Conservation (phyloP, 2,888 invertebrate genomes). For the Prosapia bicincta region DNA sequence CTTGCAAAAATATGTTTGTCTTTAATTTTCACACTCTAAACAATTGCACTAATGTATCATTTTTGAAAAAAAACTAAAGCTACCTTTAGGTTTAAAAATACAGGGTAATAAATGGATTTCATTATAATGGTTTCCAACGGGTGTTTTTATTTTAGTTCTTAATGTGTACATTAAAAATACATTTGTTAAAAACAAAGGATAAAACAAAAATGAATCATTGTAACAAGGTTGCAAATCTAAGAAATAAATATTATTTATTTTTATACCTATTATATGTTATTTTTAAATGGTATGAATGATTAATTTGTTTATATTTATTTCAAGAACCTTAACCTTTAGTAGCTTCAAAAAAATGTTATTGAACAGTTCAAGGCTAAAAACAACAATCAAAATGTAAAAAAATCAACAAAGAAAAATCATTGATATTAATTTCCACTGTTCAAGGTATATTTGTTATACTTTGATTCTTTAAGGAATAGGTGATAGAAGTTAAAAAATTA, state of each 20-base stretch:
- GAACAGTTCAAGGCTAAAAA: too few species aligned
- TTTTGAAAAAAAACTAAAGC: conserved; percentile 20
- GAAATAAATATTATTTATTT: conserved; percentile 29
- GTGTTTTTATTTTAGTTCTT: not conserved
- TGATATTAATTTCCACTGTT: too few species aligned
- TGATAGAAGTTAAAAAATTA: too few species aligned
- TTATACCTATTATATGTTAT: conserved; percentile 25
- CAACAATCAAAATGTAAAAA: too few species aligned
- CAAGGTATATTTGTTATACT: too few species aligned
- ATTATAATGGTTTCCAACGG: conserved; percentile 3
- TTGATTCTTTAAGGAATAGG: too few species aligned
- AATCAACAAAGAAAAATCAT: too few species aligned
- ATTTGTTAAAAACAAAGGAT: conserved; percentile 20
- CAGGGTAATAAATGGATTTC: conserved; percentile 20
- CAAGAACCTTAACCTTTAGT: too few species aligned
- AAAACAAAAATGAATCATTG: conserved; percentile 14
- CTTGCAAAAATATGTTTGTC: not conserved
- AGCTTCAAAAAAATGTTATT: too few species aligned
- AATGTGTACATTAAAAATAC: conserved; percentile 21
- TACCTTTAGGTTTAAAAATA: conserved; percentile 25
- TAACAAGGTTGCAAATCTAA: conserved; percentile 25
- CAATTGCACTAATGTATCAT: conserved; percentile 22
- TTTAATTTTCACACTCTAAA: not conserved
- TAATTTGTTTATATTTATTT: not conserved
- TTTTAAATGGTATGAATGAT: conserved; percentile 2